phyloP scores from a whole-genome alignment of 2,888 invertebrate genomes.

The Eupithecia subfuscata region DNA sequence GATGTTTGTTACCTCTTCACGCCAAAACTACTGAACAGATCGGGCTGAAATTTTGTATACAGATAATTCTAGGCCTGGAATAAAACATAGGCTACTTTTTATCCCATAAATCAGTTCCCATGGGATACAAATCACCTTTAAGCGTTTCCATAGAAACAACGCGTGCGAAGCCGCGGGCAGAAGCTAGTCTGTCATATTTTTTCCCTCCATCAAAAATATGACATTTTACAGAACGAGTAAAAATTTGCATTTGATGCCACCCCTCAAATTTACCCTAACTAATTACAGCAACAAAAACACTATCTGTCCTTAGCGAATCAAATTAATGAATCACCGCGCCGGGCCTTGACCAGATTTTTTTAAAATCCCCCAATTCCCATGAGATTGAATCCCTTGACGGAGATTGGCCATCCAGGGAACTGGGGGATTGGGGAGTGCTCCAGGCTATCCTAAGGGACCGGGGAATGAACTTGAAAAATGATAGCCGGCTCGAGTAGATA shows the following conservation, averaged over 20 bases:
- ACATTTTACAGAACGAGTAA: background rate
- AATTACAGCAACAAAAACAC: conserved; percentile 13
- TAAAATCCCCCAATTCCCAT: conserved; percentile 75
- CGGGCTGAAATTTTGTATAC: no score
- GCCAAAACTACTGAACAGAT: no score
- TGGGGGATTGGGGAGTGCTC: conserved; percentile 43
- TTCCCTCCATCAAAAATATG: background rate
- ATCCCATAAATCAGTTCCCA: no score
- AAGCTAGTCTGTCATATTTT: no score
- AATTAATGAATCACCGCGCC: conserved; percentile 38
- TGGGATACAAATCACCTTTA: no score
- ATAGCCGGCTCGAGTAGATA: conserved; percentile 35
- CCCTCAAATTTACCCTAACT: conserved; percentile 4
- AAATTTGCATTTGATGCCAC: conserved; percentile 1
- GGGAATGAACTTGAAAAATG: conserved; percentile 71
- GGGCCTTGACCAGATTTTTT: conserved; percentile 55
- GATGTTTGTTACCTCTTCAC: no score
- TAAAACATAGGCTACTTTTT: no score
- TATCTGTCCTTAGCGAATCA: conserved; percentile 26
- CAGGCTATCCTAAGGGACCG: conserved; percentile 66
- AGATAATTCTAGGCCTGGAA: no score
- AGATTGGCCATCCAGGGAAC: conserved; percentile 57
- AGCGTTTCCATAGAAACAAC: no score
- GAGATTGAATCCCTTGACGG: conserved; percentile 83
- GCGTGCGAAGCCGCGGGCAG: no score